Evolutionary conservation across 2,113 vertebrate genomes (phyloP).

Genomic region (Fregetta grallaria): DNA sequence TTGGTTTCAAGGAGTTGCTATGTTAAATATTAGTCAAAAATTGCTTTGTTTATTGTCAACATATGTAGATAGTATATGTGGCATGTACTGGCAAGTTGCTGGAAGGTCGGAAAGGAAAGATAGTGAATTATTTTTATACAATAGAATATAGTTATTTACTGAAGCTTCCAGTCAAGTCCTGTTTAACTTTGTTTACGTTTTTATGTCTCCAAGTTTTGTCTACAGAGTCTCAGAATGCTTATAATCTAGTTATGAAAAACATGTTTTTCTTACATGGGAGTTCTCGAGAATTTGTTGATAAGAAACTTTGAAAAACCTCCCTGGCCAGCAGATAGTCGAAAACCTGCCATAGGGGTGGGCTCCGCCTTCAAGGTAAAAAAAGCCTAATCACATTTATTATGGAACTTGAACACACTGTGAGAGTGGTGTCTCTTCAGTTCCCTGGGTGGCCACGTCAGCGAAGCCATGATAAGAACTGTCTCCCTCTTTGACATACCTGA

Average conservation of each 20-base stretch:
- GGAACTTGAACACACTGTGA: not conserved
- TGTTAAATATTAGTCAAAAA: not conserved
- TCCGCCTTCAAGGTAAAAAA: not conserved
- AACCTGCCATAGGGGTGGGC: not conserved
- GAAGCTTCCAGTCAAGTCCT: not conserved
- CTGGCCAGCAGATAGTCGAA: not conserved
- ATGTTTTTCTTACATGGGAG: not conserved
- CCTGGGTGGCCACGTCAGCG: rapidly evolving
- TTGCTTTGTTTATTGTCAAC: not conserved
- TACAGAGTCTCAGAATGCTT: not conserved
- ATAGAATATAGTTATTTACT: not conserved
- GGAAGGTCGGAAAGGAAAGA: not conserved
- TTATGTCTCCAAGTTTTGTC: not conserved
- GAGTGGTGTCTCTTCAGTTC: not conserved
- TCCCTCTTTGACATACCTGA: not conserved
- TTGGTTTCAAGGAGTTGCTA: not conserved
- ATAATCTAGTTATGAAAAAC: not conserved
- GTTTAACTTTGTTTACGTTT: not conserved
- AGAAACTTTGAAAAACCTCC: not conserved
- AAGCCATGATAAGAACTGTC: not conserved
- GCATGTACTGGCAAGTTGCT: not conserved
- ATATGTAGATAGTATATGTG: not conserved
- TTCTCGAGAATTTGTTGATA: not conserved
- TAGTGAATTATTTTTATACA: not conserved
- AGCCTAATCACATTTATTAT: not conserved